Evolutionary conservation across 2,888 invertebrate species (phyloP).

Genomic region (Dynastes maya): DNA sequence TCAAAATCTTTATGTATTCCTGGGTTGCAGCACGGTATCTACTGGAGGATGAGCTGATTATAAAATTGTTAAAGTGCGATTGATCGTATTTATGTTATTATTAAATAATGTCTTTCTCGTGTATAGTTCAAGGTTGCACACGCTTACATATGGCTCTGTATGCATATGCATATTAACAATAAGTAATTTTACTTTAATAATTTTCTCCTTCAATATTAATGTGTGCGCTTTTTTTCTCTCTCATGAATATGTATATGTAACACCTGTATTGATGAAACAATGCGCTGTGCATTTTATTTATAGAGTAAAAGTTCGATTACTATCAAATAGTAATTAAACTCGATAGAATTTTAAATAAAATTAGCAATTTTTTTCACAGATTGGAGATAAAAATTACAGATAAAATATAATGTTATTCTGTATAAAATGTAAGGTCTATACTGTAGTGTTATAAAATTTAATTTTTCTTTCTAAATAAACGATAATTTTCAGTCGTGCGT

Average conservation of each 20-base stretch:
- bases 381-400: too few species aligned
- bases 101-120: constrained; percentile 39
- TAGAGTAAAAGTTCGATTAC: constrained; percentile 44
- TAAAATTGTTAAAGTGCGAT: constrained; percentile 27
- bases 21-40: constrained; percentile 10
- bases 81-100: constrained; percentile 34
- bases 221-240: constrained; percentile 29
- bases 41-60: constrained; percentile 29
- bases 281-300: constrained; percentile 38
- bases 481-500: too few species aligned
- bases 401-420: too few species aligned
- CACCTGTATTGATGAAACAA: constrained; percentile 38
- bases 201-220: constrained; percentile 34
- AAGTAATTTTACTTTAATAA: constrained; percentile 41
- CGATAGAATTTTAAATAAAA: neutral
- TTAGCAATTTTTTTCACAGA: too few species aligned
- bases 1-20: constrained; percentile 27
- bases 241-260: constrained; percentile 47
- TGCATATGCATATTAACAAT: neutral
- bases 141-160: constrained; percentile 19
- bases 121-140: constrained; percentile 49
- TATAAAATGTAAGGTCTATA: too few species aligned
- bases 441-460: too few species aligned
- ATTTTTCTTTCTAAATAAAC: too few species aligned
- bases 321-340: constrained; percentile 13